Evolutionary conservation across 2,888 invertebrate genomes (phyloP), one percentile per base, ranked within the genome.

Genomic region (Biston stratarius): DNA sequence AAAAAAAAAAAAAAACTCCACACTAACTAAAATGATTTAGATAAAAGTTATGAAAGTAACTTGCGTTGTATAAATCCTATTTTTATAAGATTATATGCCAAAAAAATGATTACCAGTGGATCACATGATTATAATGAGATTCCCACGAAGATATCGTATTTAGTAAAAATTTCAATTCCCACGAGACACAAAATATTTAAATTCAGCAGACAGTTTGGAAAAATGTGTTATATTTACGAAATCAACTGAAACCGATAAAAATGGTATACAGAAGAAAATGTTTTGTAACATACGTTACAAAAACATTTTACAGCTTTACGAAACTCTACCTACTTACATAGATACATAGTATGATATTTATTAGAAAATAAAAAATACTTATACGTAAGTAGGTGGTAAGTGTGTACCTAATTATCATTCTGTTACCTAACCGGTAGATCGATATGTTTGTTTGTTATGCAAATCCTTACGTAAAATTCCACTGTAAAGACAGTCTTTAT

Each of bases 381-480:
- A 24, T 24, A 24, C 24, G 24, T 24, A 24, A 24, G 24, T 56
- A 48, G 42, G 42, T 40, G 11, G 47, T 49, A 58, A 33, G 33
- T n/a, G 14, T 61, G 40, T 61, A 47, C 38, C 38, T 52, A 58
- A 55, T 2, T 24, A 24, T 57, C 49, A 58, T 48, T 62, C 38
- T 62, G 49, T 61, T 58, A 58, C 66, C 47, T 49, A 61, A 58
- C 48, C 24, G n/a, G 15, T 58, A 58, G 48, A 52, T 67, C 47
- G 52, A 62, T 42, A 38, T 52, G 55, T 66, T 40, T 55, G 14
- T n/a, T 24, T 33, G 24, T 66, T 67, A 42, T 53, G 67, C 24
- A 67, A 67, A 61, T 51, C 11, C 15, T 67, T 62, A 48, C 62
- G 59, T 59, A 47, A 61, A 42, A n/a, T 62, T 59, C 44, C 14